phyloP scores from a whole-genome alignment of 37 sponge, comb jelly and placozoan genomes.

The Petrosia ficiformis region DNA sequence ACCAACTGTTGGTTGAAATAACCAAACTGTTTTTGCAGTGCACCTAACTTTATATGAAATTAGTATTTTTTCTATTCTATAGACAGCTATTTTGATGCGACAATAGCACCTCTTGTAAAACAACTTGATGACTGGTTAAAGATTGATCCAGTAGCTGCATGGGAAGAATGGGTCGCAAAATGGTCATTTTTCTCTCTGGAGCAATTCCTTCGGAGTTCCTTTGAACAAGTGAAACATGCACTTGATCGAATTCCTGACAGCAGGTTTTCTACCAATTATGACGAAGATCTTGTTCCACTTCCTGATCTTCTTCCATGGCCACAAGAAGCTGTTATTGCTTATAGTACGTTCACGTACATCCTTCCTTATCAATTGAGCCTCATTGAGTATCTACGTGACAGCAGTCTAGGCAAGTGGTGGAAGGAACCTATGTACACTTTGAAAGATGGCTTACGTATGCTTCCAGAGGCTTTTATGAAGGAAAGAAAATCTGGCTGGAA shows the following conservation, averaged over 20 bases:
- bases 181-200: slow-evolving; percentile 29
- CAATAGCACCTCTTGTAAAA: slow-evolving; percentile 2
- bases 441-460: slow-evolving; percentile 31
- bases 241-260: background rate
- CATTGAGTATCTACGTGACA: slow-evolving; percentile 28
- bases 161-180: slow-evolving; percentile 30
- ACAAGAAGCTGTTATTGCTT: slow-evolving; percentile 44
- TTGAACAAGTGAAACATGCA: no score
- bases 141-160: no score
- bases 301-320: slow-evolving; percentile 60
- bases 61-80: slow-evolving; percentile 4
- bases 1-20: no score
- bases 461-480: slow-evolving; percentile 38
- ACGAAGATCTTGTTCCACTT: slow-evolving; percentile 15
- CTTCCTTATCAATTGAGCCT: slow-evolving; percentile 24
- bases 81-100: slow-evolving; percentile 29
- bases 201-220: slow-evolving; percentile 14
- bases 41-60: no score
- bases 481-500: background rate
- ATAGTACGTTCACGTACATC: slow-evolving; percentile 29
- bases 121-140: no score
- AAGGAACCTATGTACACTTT: slow-evolving; percentile 35
- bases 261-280: background rate
- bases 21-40: no score
- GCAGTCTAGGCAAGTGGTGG: slow-evolving; percentile 54